Evolutionary conservation across 2,113 vertebrate genomes (phyloP), one percentile per base, ranked within the genome.

Genomic region (Gnathonemus echidnorhynchus): DNA sequence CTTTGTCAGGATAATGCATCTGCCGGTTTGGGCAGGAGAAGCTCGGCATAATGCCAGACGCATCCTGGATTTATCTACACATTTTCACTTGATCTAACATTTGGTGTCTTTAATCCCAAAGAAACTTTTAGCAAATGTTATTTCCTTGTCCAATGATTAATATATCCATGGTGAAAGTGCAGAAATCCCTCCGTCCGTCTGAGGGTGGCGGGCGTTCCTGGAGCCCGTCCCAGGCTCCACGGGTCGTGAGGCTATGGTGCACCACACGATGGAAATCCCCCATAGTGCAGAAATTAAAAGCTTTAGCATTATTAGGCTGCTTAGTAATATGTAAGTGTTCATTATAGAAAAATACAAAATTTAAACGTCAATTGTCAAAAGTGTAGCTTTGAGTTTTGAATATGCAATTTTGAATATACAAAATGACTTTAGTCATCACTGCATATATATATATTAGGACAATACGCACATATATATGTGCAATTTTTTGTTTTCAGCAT

Each of bases 1-100:
- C 93, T 95, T 95, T 95, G 93, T 94, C 92, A 91, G 88, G 90
- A 53, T 90, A 91, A 92, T 94, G 94, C 93, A 94, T 95, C 93
- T 87, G 92, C 91, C 90, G 88, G 91, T 53, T 89, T 49, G 1
- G 49, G 15, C 8, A 11, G 88, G 70, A 52, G 48, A 80, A 35
- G 53, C 19, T 27, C 31, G 35, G 9, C 50, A 39, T 89, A 11
- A 52, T 21, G 17, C 27, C 70, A 87, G 48, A 80, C 7, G 19
- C 77, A 49, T 46, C 19, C 10, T 77, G n/a, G 21, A 49, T 88
- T 46, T 50, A 58, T 88, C 58, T 31, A 49, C 39, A 45, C 46
- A 74, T 46, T 46, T 70, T 88, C 66, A 45, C 24, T 48, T n/a
- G 7, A 62, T 42, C 6, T 31, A 17, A 5, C 24, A 27, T 58